Base-by-base conservation (phyloP, 2,888 invertebrate genomes). In the Furcula furcula region DNA sequence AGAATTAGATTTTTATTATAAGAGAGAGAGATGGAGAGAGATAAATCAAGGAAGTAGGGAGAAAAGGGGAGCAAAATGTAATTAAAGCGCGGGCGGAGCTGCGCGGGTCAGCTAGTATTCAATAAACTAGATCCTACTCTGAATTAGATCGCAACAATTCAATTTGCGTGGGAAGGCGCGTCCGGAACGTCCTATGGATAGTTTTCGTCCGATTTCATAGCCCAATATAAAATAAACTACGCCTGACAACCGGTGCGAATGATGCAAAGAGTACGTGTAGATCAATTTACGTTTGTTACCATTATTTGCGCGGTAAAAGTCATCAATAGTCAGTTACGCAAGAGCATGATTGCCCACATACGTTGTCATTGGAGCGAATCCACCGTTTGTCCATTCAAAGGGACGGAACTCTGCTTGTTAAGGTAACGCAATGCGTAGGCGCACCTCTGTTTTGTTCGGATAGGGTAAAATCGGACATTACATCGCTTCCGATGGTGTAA, bases 351-450 rank as follows among this genome's bases (percentile, higher is more conserved):
- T 70, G 68, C 75, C 64, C 52, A 55, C 59, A 47, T 53, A 51
- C 58, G 55, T 60, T 57, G 52, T 62, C 78, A 77, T 65, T 84
- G 76, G 72, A 76, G 73, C 84, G 75, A 64, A 65, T 61, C 73
- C 64, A 57, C 51, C 68, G 64, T 49, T 61, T 65, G 62, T 56
- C 70, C 74, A 67, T 70, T 83, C 73, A 76, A 80, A 79, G 71
- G 68, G 69, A 68, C 85, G 85, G 85, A 85, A 83, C 79, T 85
- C 55, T 70, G 85, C 65, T 55, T 79, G 77, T 82, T 79, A 76
- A 59, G 59, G 63, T 69, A 74, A 76, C 76, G 76, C 75, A 77
- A 76, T 78, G 80, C 78, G 79, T 75, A 63, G 82, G 69, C 79
- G 76, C 83, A 81, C 77, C 82, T 74, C 65, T 61, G 49, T 57